Conservation (phyloP, 2,888 invertebrate genomes). For the Macrosoma leucophasiata region DNA sequence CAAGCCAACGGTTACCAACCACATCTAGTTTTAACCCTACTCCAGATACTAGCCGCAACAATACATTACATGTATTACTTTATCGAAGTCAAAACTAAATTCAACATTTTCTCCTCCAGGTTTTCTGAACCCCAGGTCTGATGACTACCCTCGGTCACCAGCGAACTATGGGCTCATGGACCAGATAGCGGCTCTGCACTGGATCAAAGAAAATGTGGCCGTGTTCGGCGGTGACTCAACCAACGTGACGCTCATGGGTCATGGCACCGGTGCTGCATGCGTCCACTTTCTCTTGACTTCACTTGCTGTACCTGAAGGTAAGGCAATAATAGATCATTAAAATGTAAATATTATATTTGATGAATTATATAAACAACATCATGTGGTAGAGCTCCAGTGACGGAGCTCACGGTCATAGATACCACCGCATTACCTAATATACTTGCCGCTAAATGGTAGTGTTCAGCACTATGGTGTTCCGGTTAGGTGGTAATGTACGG, state of each 20-base stretch:
- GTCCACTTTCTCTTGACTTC: constrained; percentile 97
- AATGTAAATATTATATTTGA: too few relatives aligned
- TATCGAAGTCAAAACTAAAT: constrained; percentile 22
- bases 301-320: constrained; percentile 94
- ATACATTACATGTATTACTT: too few relatives aligned
- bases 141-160: constrained; percentile 88
- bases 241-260: constrained; percentile 95
- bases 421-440: too few relatives aligned
- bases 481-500: too few relatives aligned
- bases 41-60: too few relatives aligned
- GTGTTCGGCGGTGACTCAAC: constrained; percentile 96
- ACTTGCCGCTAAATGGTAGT: too few relatives aligned
- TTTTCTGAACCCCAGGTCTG: constrained; percentile 91
- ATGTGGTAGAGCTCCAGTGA: too few relatives aligned
- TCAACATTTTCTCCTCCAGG: constrained; percentile 70
- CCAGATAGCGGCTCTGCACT: constrained; percentile 95
- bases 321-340: constrained; percentile 32
- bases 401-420: too few relatives aligned
- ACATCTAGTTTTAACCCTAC: too few relatives aligned
- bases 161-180: constrained; percentile 99
- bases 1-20: too few relatives aligned
- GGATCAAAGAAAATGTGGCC: constrained; percentile 96
- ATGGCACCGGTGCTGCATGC: constrained; percentile 96
- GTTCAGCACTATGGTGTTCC: too few relatives aligned
- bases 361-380: too few relatives aligned